These are phyloP conservation scores for Calidris pugnax DNA, from an alignment of 2,113 vertebrate genomes.

Conservation along the genomic window DNA sequence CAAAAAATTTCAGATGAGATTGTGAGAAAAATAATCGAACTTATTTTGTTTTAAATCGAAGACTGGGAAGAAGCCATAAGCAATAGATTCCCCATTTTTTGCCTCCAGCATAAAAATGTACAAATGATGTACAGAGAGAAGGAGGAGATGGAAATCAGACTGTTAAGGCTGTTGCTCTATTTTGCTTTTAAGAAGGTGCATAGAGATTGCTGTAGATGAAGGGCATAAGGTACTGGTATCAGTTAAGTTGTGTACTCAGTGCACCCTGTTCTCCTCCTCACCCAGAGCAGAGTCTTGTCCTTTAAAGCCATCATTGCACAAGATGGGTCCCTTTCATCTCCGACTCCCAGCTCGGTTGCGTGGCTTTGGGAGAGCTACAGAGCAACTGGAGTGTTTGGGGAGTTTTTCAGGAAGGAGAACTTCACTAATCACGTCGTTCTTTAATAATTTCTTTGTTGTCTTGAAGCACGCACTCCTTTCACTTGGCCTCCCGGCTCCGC, in stretches of 20 bases:
- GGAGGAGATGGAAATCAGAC: not conserved
- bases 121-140: not conserved
- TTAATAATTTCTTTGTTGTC: not conserved
- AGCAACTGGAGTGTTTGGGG: not conserved
- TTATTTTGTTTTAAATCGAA: not conserved
- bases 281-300: not conserved
- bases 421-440: not conserved
- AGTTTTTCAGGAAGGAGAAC: not conserved
- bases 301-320: not conserved
- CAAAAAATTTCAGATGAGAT: not conserved
- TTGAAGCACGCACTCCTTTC: not conserved
- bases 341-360: fast-evolving
- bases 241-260: no score
- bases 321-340: not conserved
- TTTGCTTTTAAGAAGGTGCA: not conserved
- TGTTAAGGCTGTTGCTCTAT: not conserved
- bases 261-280: not conserved
- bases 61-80: not conserved
- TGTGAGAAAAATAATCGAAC: not conserved
- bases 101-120: not conserved
- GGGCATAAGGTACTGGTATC: not conserved
- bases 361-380: not conserved
- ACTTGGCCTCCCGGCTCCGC: not conserved
- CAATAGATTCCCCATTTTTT: not conserved
- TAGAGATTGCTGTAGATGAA: not conserved